A percentile compares a stretch with the other conserved stretches of the same genome.
phyloP scores from a whole-genome alignment of 2,797 vertebrate genomes.

The Pteropus rufus region DNA sequence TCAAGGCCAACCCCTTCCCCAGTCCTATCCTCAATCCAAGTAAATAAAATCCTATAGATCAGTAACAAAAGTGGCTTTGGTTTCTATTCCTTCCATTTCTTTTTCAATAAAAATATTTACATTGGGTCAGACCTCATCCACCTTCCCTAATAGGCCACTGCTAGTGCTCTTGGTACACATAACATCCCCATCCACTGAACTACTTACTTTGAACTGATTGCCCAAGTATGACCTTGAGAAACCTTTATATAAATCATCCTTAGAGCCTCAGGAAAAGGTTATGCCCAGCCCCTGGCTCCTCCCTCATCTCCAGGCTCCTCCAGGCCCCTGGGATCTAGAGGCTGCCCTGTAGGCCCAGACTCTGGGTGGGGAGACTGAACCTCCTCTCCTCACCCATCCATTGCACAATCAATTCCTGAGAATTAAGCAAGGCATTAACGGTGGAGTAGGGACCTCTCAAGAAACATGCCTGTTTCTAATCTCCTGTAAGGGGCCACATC shows the following conservation, averaged over 20 bases:
- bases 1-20: not conserved
- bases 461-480: not conserved
- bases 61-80: not conserved
- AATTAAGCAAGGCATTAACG: not conserved
- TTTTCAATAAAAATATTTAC: constrained; percentile 1
- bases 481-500: not conserved
- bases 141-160: not conserved
- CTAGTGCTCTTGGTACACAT: not conserved
- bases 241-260: not conserved
- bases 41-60: not conserved
- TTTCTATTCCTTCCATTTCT: constrained; percentile 18
- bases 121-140: not conserved
- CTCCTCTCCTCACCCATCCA: not conserved
- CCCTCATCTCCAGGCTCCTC: not conserved
- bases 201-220: not conserved
- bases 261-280: not conserved
- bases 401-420: not conserved
- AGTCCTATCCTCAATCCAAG: not conserved
- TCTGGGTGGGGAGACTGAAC: not conserved
- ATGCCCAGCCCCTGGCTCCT: not conserved
- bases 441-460: not conserved
- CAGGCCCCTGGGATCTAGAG: not conserved
- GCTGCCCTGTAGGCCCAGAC: not conserved
- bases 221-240: not conserved
- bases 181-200: not conserved